These are phyloP conservation scores for Todiramphus saurophagus DNA, from an alignment of 2,113 vertebrate genomes.

Conservation along the genomic window DNA sequence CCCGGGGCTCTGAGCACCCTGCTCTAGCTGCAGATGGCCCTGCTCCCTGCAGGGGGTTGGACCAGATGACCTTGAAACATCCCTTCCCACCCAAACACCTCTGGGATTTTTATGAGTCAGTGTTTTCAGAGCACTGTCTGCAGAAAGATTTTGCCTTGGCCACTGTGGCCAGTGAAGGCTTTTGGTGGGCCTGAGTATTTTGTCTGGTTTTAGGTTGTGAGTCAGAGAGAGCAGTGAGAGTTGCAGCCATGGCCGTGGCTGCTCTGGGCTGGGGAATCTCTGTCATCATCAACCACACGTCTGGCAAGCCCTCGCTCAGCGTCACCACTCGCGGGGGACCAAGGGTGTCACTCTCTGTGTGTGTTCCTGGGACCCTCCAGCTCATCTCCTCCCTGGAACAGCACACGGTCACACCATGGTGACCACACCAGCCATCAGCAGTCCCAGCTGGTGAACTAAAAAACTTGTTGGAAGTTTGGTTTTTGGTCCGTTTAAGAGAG, in stretches of 20 bases:
- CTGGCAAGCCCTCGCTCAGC: not conserved
- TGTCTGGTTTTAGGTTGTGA: not conserved
- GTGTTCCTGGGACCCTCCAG: not conserved
- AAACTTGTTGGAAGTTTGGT: accelerated
- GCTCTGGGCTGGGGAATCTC: not conserved
- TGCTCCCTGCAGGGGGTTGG: not conserved
- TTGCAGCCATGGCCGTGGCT: not conserved
- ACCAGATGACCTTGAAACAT: not conserved
- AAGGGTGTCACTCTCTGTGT: accelerated
- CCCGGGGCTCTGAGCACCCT: not conserved
- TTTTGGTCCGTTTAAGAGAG: accelerated
- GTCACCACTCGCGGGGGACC: accelerated
- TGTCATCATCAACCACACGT: accelerated
- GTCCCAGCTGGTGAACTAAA: accelerated
- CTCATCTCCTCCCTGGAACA: not conserved
- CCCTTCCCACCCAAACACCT: not conserved
- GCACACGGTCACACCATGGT: not conserved
- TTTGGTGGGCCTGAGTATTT: not conserved
- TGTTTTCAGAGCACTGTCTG: not conserved
- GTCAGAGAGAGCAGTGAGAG: not conserved
- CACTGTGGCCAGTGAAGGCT: not conserved
- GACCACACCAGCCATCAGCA: not conserved
- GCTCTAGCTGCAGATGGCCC: not conserved
- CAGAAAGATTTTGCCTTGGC: not conserved
- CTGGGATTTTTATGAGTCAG: not conserved